phyloP scores from a whole-genome alignment of 2,797 vertebrate genomes.

The Melanotaenia parkinsoni region DNA sequence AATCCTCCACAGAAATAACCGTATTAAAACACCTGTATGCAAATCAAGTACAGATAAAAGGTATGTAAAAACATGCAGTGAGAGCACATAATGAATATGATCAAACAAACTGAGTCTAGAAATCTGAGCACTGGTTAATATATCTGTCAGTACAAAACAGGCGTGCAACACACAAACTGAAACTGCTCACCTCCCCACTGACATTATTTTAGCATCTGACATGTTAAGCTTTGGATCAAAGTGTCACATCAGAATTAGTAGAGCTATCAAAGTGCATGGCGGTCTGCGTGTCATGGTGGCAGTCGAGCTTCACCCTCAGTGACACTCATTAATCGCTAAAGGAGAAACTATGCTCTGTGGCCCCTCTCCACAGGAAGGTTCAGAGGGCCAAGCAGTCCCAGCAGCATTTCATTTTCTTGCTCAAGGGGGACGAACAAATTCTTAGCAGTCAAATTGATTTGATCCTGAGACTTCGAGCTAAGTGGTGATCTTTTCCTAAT shows the following conservation, averaged over 20 bases:
- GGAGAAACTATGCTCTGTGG: not conserved
- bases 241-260: not conserved
- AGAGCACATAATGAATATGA: not conserved
- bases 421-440: too few species aligned
- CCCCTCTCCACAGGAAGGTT: not conserved
- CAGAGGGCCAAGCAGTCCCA: constrained; percentile 18
- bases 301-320: not conserved
- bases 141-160: not conserved
- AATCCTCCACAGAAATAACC: not conserved
- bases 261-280: not conserved
- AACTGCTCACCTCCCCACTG: not conserved
- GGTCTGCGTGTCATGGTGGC: not conserved
- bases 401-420: not conserved
- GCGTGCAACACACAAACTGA: not conserved
- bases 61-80: constrained; percentile 1
- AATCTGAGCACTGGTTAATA: not conserved
- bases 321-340: not conserved
- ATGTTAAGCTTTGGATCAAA: not conserved
- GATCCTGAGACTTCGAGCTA: not conserved
- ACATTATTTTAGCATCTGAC: not conserved
- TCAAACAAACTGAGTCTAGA: not conserved
- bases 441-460: not conserved
- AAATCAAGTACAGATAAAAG: constrained; percentile 13
- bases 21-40: not conserved
- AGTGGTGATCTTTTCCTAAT: not conserved